Conservation (phyloP, 1,140 invertebrate species). For the Manduca sexta region DNA sequence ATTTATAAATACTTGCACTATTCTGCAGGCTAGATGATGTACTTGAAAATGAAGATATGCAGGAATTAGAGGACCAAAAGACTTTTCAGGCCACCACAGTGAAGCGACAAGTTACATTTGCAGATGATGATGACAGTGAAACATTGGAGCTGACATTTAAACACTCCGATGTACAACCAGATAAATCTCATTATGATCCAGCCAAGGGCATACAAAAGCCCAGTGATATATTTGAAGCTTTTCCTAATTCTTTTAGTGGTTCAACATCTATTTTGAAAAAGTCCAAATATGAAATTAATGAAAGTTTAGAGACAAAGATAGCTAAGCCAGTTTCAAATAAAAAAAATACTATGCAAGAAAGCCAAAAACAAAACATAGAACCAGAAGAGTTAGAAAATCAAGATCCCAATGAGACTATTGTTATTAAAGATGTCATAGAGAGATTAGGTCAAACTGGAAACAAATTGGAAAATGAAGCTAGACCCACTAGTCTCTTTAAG, state of each 20-base stretch:
- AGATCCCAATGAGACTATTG: constrained; percentile 26
- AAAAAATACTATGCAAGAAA: background rate
- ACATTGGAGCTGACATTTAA: constrained; percentile 55
- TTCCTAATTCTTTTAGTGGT: constrained; percentile 34
- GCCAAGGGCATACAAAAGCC: constrained; percentile 50
- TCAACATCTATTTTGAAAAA: constrained; percentile 65
- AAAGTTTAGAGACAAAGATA: background rate
- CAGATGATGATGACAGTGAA: constrained; percentile 50
- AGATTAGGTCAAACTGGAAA: constrained; percentile 23
- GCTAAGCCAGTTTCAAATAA: background rate
- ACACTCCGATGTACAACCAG: constrained; percentile 41
- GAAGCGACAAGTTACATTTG: constrained; percentile 56
- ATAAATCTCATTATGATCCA: constrained; percentile 29
- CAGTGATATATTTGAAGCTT: constrained; percentile 58
- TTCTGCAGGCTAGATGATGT: constrained; percentile 52
- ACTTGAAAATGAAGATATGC: constrained; percentile 31
- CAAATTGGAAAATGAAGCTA: constrained; percentile 21
- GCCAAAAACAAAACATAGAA: constrained; percentile 5
- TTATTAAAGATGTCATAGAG: constrained; percentile 53
- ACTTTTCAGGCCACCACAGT: constrained; percentile 13
- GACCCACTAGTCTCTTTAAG: constrained; percentile 56
- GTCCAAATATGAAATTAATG: constrained; percentile 30
- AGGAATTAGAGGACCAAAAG: constrained; percentile 20
- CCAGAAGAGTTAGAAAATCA: background rate
- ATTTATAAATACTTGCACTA: background rate